Evolutionary conservation across 1,140 invertebrate species (phyloP).

Genomic region (Pseudomyrmex gracilis): DNA sequence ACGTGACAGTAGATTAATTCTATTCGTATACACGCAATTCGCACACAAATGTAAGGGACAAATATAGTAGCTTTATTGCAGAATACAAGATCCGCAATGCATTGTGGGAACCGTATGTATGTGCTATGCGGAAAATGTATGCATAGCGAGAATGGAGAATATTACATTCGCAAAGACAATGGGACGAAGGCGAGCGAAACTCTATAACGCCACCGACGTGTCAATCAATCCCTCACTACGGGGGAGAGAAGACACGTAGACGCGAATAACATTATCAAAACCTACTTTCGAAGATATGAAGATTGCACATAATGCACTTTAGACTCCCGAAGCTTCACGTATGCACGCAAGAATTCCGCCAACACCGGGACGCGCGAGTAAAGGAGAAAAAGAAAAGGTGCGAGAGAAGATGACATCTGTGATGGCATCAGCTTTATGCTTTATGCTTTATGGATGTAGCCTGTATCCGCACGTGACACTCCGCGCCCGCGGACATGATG

Average conservation of each 20-base stretch:
- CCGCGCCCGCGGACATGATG: slow-evolving; percentile 74
- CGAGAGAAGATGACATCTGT: slow-evolving; percentile 48
- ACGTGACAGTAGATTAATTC: slow-evolving; percentile 25
- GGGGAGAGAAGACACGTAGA: too few species aligned
- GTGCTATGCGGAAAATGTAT: slow-evolving; percentile 32
- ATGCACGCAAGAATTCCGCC: slow-evolving; percentile 1
- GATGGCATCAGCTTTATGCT: slow-evolving; percentile 70
- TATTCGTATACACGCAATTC: slow-evolving; percentile 1
- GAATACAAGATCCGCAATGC: slow-evolving; percentile 38
- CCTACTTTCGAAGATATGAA: slow-evolving; percentile 23
- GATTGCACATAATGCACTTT: slow-evolving; percentile 52
- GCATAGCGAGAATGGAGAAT: slow-evolving; percentile 28
- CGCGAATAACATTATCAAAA: slow-evolving; percentile 41
- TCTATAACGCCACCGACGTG: slow-evolving; percentile 25
- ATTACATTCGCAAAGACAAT: slow-evolving; percentile 53
- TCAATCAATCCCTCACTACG: slow-evolving; percentile 48
- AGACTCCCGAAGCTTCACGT: not conserved
- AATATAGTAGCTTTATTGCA: slow-evolving; percentile 19
- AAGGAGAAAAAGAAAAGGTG: slow-evolving; percentile 27
- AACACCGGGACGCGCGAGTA: not conserved
- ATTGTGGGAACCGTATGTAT: slow-evolving; percentile 13
- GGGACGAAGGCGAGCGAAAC: slow-evolving; percentile 30
- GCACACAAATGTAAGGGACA: slow-evolving; percentile 22
- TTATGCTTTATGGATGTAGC: slow-evolving; percentile 75
- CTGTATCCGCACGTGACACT: slow-evolving; percentile 70